These are phyloP conservation scores for Stictonetta naevosa DNA, from an alignment of 2,113 vertebrate genomes.

Conservation along the genomic window DNA sequence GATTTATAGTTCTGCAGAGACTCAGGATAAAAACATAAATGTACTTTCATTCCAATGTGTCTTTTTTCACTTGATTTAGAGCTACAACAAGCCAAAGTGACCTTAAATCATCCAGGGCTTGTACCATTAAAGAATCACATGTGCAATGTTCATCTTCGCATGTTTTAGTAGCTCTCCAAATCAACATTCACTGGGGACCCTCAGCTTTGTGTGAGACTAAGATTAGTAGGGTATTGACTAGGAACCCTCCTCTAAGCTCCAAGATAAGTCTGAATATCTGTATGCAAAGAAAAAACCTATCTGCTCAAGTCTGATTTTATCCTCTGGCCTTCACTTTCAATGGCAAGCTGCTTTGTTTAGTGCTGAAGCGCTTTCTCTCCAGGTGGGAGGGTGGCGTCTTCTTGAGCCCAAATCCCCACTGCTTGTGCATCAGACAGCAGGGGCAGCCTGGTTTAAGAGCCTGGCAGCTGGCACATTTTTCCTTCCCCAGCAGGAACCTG, in stretches of 20 bases:
- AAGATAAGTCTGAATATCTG: background rate
- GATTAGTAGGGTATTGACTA: background rate
- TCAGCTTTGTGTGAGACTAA: background rate
- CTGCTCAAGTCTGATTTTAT: background rate
- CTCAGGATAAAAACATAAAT: slow-evolving; percentile 51
- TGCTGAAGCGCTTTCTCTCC: background rate
- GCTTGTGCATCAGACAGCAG: slow-evolving; percentile 38
- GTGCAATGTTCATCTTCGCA: background rate
- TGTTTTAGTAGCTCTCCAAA: slow-evolving; percentile 48
- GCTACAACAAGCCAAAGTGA: background rate
- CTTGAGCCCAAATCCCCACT: slow-evolving; percentile 11
- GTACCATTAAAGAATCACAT: slow-evolving; percentile 33
- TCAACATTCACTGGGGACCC: background rate
- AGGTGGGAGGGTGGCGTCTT: slow-evolving; percentile 22
- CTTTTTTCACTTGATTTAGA: slow-evolving; percentile 54
- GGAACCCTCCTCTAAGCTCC: background rate
- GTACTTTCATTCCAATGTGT: slow-evolving; percentile 23
- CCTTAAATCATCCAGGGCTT: slow-evolving; percentile 28
- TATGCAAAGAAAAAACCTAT: background rate
- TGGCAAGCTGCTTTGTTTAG: background rate
- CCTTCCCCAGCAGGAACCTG: slow-evolving; percentile 28
- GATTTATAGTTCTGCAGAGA: slow-evolving; percentile 63
- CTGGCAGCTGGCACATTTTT: slow-evolving; percentile 49
- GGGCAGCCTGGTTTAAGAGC: background rate
- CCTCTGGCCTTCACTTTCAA: background rate